Evolutionary conservation across 2,888 invertebrate genomes (phyloP), one percentile per base, ranked within the genome.

Genomic region (Drosophila barbarae): DNA sequence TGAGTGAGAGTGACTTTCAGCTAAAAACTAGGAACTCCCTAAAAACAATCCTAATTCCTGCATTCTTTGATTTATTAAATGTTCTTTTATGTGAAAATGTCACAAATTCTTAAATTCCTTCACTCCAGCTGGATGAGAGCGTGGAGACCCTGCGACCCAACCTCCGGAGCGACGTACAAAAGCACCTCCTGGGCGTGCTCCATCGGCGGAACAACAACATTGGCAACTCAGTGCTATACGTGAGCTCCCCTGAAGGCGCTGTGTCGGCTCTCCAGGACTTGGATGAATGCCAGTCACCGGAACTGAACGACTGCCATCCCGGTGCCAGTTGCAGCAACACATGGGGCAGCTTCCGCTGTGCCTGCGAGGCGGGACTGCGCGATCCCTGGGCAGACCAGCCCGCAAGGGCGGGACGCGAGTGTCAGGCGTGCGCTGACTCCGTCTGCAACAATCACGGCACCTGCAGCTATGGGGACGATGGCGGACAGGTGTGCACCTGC

Each of bases 381-480:
- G 97, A 97, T 90, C 93, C 94, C 0, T 93, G 93, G 90, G 90
- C 92, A 2, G 92, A 93, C 46, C 94, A 94, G 78, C 91, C 91
- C 7, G 91, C 92, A 51, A 90, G 93, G 47, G 91, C 93, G 0
- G 97, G 97, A 0, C 91, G 96, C 21, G 91, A 92, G 21, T 97
- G 97, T 81, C 92, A 93, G 65, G 92, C 94, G 2, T 97, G 97
- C 86, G 92, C 95, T 0, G 90, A 94, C 15, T 91, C 93, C 0
- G 93, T 94, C 78, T 97, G 97, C 89, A 96, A 93, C 87, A 95
- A 95, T 76, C 91, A 96, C 1, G 97, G 97, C 0, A 92, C 92
- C n/a, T 97, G 97, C 84, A 93, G 92, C 52, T 96, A 96, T 83
- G 91, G 91, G 59, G 92, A 93, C 64, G 94, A 93, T 1, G 89